Percentiles rank a stretch among this genome's conserved stretches.
These are phyloP conservation scores for Apodemia duryi DNA, from an alignment of 2,888 invertebrate genomes.

Conservation along the genomic window DNA sequence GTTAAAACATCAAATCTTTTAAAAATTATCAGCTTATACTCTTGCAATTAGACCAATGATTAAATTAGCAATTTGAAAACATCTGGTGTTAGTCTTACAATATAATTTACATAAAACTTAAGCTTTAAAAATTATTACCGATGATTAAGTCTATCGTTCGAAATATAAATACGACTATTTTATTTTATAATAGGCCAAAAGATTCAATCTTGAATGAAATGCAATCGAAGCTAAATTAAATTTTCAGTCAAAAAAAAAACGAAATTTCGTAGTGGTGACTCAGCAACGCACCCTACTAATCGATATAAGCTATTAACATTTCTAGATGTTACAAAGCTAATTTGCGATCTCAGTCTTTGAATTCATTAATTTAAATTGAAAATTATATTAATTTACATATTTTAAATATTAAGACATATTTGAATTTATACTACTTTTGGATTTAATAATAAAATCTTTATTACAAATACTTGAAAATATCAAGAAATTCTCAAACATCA, in stretches of 20 bases:
- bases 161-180: background rate
- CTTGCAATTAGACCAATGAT: too few species aligned
- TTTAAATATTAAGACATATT: too few species aligned
- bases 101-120: background rate
- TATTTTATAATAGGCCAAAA: conserved; percentile 5
- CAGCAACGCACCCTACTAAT: background rate
- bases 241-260: background rate
- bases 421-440: too few species aligned
- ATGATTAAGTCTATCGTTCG: background rate
- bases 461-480: too few species aligned
- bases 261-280: background rate
- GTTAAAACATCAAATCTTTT: background rate
- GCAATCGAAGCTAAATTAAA: background rate
- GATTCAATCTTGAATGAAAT: background rate
- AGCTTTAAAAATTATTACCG: background rate
- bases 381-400: too few species aligned
- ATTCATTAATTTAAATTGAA: conserved; percentile 8
- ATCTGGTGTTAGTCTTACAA: background rate
- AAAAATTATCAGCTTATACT: too few species aligned
- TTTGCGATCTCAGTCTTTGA: conserved; percentile 8
- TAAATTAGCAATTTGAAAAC: background rate
- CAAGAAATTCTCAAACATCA: too few species aligned
- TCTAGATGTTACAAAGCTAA: conserved; percentile 8
- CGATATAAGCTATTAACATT: background rate
- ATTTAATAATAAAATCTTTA: too few species aligned